Conservation (phyloP, 2,888 invertebrate genomes). For the Panopea generosa region DNA sequence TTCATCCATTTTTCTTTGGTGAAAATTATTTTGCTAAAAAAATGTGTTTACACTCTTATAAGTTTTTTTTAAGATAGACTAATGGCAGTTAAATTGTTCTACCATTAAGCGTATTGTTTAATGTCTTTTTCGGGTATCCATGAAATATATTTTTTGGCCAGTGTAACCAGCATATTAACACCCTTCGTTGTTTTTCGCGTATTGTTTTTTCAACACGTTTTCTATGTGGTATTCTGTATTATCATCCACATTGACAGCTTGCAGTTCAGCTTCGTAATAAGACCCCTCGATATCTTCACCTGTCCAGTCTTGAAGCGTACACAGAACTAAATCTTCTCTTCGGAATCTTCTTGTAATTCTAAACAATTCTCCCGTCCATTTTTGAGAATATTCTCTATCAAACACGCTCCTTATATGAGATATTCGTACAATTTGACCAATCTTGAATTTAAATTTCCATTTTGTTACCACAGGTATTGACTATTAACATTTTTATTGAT, state of each 20-base stretch:
- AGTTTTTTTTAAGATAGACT: too few relatives aligned
- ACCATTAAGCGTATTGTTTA: too few relatives aligned
- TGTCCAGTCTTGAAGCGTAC: conserved; percentile 22
- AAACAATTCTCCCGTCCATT: conserved; percentile 48
- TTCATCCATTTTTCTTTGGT: too few relatives aligned
- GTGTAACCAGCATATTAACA: conserved; percentile 34
- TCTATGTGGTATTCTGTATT: conserved; percentile 20
- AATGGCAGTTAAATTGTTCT: too few relatives aligned
- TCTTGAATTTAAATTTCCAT: too few relatives aligned
- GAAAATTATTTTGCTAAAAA: too few relatives aligned
- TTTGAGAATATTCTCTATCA: conserved; percentile 52
- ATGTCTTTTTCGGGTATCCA: conserved; percentile 30
- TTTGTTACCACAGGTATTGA: too few relatives aligned
- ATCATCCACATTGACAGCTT: conserved; percentile 15
- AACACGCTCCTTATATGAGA: conserved; percentile 36
- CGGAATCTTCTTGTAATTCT: conserved; percentile 23
- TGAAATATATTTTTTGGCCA: conserved; percentile 32
- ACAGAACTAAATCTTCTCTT: conserved; percentile 30
- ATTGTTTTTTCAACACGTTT: conserved; percentile 13
- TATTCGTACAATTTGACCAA: conserved; percentile 31
- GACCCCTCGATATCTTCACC: conserved; percentile 26
- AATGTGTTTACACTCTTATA: too few relatives aligned
- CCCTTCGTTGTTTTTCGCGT: conserved; percentile 9
- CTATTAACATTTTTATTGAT: too few relatives aligned
- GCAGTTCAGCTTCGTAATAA: conserved; percentile 29